Conservation (phyloP, 2,113 vertebrate species). For the Gymnobelideus leadbeateri region DNA sequence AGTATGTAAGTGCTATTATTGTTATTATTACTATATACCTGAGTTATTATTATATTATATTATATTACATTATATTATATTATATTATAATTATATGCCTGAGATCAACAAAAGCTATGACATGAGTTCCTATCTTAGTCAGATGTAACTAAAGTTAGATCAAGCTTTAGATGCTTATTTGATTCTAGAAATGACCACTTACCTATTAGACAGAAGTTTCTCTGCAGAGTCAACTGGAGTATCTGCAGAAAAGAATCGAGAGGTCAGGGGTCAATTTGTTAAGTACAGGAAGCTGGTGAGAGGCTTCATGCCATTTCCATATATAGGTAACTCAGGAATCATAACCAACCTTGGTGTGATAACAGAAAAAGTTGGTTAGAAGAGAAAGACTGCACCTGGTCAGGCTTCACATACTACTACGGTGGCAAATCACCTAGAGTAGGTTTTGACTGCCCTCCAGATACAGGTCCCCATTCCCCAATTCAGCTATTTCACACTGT, state of each 20-base stretch:
- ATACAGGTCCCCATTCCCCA: neutral
- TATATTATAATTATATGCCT: neutral
- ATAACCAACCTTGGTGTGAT: neutral
- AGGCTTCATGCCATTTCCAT: neutral
- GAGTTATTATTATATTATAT: too few species aligned
- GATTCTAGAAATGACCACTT: neutral
- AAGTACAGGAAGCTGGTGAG: neutral
- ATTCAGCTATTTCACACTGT: neutral
- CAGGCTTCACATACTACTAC: neutral
- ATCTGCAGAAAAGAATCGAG: neutral
- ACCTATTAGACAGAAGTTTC: neutral
- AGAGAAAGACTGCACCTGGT: neutral
- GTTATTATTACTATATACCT: neutral
- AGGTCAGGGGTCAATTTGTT: neutral
- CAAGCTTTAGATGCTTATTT: neutral
- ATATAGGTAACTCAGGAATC: neutral
- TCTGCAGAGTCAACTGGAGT: neutral
- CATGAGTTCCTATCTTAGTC: neutral
- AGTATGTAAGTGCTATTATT: neutral
- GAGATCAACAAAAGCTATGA: neutral
- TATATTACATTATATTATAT: too few species aligned
- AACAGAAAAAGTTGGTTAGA: neutral
- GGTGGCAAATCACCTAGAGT: neutral
- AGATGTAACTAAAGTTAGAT: neutral
- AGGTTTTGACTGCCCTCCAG: neutral